These are phyloP conservation scores for Kradibia gibbosae DNA, from an alignment of 1,140 invertebrate species.

Conservation along the genomic window DNA sequence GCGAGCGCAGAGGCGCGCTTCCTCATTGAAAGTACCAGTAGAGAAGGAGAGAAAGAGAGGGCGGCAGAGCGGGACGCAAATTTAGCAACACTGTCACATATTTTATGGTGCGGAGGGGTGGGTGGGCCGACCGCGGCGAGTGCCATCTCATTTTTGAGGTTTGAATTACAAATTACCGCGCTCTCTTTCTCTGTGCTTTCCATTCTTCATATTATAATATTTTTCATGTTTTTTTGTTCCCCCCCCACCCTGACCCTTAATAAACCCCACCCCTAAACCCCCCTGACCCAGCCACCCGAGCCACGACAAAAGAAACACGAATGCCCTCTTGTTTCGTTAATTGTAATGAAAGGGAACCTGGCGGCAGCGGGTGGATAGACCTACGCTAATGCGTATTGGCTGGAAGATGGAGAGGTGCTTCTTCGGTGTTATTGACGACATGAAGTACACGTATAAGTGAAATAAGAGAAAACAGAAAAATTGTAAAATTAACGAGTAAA, in stretches of 20 bases:
- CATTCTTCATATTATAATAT: not conserved
- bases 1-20: not conserved
- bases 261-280: not conserved
- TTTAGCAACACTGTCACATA: not conserved
- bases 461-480: slow-evolving; percentile 18
- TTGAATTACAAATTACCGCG: not conserved
- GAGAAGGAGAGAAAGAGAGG: slow-evolving; percentile 7
- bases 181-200: slow-evolving; percentile 34
- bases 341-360: not conserved
- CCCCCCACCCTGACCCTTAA: not conserved
- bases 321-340: slow-evolving; percentile 2
- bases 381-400: slow-evolving; percentile 5
- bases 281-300: not conserved
- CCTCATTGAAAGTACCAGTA: not conserved
- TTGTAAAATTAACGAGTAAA: not conserved
- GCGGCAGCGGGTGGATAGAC: not conserved
- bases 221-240: not conserved
- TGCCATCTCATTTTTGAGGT: not conserved
- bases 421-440: not conserved
- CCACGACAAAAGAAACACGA: too few relatives aligned
- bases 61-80: not conserved
- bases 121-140: not conserved
- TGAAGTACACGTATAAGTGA: slow-evolving; percentile 18
- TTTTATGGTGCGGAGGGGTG: not conserved
- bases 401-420: slow-evolving; percentile 37